Conservation (phyloP, 2,113 vertebrate species). For the Pristiophorus japonicus region DNA sequence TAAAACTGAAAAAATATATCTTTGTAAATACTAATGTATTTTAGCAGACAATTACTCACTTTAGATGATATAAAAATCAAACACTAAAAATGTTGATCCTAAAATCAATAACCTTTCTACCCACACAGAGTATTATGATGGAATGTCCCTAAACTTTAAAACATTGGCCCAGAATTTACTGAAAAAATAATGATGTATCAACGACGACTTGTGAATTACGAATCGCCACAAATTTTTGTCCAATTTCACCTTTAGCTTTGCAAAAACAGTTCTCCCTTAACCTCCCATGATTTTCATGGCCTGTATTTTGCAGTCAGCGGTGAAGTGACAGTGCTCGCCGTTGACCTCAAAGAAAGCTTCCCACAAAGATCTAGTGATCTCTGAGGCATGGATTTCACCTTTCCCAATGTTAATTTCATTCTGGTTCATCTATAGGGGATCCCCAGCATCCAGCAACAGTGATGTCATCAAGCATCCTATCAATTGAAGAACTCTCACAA, state of each 20-base stretch:
- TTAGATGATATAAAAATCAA: not conserved
- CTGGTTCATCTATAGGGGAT: too few relatives aligned
- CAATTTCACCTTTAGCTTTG: not conserved
- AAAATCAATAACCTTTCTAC: not conserved
- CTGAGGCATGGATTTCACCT: too few relatives aligned
- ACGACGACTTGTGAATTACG: not conserved
- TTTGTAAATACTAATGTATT: not conserved
- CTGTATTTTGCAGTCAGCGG: too few relatives aligned
- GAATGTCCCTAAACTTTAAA: not conserved
- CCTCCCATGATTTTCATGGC: not conserved
- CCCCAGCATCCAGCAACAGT: too few relatives aligned
- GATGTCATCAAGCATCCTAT: too few relatives aligned
- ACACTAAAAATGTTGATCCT: not conserved
- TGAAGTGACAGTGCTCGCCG: too few relatives aligned
- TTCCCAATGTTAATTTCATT: too few relatives aligned
- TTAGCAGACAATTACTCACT: not conserved
- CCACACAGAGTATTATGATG: not conserved
- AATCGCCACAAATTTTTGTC: not conserved
- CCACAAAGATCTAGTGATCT: too few relatives aligned
- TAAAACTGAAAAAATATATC: not conserved
- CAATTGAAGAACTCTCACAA: too few relatives aligned
- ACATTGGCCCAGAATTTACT: constrained; percentile 9
- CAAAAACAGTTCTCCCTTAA: not conserved
- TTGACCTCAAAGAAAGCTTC: too few relatives aligned
- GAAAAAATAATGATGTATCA: not conserved